Conservation (phyloP, 1,140 invertebrate species). For the Neotoxoptera formosana region DNA sequence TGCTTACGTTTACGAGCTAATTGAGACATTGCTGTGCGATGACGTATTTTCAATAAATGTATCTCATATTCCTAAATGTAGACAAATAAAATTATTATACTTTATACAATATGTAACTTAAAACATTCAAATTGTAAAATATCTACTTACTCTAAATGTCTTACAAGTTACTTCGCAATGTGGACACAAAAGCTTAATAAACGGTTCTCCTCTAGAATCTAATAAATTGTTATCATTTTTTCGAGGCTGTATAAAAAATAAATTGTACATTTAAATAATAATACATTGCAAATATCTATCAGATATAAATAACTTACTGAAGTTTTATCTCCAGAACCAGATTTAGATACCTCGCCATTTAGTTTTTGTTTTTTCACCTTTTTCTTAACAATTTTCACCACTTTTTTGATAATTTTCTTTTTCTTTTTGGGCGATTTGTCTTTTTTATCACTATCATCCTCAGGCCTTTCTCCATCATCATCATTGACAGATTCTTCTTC, state of each 20-base stretch:
- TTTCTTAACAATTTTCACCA: conserved; percentile 55
- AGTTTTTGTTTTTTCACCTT: conserved; percentile 52
- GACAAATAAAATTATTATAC: conserved; percentile 4
- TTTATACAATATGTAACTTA: neutral
- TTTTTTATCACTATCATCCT: conserved; percentile 22
- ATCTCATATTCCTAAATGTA: conserved; percentile 49
- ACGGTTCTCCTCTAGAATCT: conserved; percentile 65
- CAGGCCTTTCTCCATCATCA: conserved; percentile 29
- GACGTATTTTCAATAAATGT: conserved; percentile 55
- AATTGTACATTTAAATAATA: neutral
- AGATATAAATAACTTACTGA: conserved; percentile 27
- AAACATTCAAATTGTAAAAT: neutral
- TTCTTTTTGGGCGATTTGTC: conserved; percentile 42
- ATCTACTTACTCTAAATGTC: conserved; percentile 72
- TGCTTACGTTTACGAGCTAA: conserved; percentile 53
- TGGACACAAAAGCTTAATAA: conserved; percentile 74
- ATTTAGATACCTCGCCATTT: conserved; percentile 42
- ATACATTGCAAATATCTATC: neutral
- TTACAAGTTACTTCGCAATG: conserved; percentile 76
- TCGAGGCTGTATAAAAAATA: conserved; percentile 30
- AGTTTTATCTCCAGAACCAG: conserved; percentile 20
- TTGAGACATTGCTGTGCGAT: conserved; percentile 49
- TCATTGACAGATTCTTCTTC: conserved; percentile 51
- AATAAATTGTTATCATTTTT: conserved; percentile 64
- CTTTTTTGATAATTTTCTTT: conserved; percentile 47